Evolutionary conservation across 2,113 vertebrate species (phyloP), one percentile per base, ranked within the genome.

Genomic region (Ardeotis arabs): DNA sequence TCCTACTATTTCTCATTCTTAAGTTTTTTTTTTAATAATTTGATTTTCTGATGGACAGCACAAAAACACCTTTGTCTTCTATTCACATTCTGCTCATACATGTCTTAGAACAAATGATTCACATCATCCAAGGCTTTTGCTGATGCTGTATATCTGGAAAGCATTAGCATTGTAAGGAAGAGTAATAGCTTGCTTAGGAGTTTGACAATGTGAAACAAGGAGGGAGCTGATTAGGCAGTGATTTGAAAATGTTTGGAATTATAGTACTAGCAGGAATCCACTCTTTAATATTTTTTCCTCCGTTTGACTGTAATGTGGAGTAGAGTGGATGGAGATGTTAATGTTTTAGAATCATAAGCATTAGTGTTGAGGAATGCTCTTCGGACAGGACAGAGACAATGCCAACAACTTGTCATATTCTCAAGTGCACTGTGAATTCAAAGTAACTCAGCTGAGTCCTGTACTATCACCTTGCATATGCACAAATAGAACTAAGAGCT

Each of bases 161-260:
- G 69, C 44, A 85, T 95, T 87, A 89, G 44, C 72, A 85, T 75
- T 85, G 58, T 68, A 91, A 91, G 53, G 84, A 96, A 96, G 89
- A 96, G 31, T 87, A 96, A 92, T 94, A 87, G 53, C 89, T 94
- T 95, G 66, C 89, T 84, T 91, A 94, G 69, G 58, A 91, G 10
- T 94, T 93, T 96, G 89, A 84, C 80, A 87, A 89, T 92, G 56
- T 89, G 77, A 95, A 86, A 84, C 53, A 91, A 89, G 68, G 79
- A 78, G 9, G 28, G 37, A 92, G 52, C 25, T 96, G 94, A 90
- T 93, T 95, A 95, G 58, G 35, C 50, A 87, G 67, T 79, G 47
- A 79, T 84, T 72, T 89, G 66, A 82, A 96, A 96, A 82, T 76
- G 22, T 76, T 89, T 89, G 55, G 77, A 91, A 89, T 82, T 2